Base-by-base conservation (phyloP, 92 coral and sea anemone species). In the Phenganax stokvisi region DNA sequence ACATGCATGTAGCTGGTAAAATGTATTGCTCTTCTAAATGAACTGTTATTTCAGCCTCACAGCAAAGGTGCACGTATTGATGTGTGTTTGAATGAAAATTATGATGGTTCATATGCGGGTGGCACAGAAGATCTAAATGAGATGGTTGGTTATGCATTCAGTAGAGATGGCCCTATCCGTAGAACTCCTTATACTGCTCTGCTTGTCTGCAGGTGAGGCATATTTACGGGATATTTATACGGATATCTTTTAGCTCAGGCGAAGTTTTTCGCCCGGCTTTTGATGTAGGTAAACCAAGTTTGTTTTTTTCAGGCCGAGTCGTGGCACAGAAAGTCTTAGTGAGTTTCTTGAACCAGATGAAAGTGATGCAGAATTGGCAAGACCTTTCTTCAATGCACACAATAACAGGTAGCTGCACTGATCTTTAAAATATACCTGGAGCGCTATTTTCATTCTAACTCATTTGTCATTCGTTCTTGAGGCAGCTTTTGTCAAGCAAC, bases 21-120 rank as follows among this genome's bases (percentile, higher is more conserved):
- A 37, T 37, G 47, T 37, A 37, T 37, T 37, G 47, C 47, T 37
- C 47, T 37, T 37, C 0, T 37, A 37, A 2, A 37, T 59, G 56
- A 56, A 56, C 11, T 80, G 59, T 16, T 16, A 15, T 84, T 83
- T 57, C 72, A 93, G 98, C 98, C 98, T 12, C 98, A 94, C 90
- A 90, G 88, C 68, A 94, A 94, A 83, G 98, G 98, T 54, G 98
- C 96, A 67, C 88, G 96, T 71, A 92, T 94, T 67, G 98, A 94
- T 80, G 98, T 94, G 6, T 89, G 98, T 83, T 92, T 94, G 25
- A 94, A 94, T 68, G 98, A 94, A 54, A 91, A 89, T 82, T 94
- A 94, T 28, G 98, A 94, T 61, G 92, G 97, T 16, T 87, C 96
- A 6, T 91, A 91, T 70, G 91, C 92, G 30, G 98, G 98, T 0